These are phyloP conservation scores for Asteroscopus sphinx DNA, from an alignment of 2,888 invertebrate genomes.

Conservation along the genomic window DNA sequence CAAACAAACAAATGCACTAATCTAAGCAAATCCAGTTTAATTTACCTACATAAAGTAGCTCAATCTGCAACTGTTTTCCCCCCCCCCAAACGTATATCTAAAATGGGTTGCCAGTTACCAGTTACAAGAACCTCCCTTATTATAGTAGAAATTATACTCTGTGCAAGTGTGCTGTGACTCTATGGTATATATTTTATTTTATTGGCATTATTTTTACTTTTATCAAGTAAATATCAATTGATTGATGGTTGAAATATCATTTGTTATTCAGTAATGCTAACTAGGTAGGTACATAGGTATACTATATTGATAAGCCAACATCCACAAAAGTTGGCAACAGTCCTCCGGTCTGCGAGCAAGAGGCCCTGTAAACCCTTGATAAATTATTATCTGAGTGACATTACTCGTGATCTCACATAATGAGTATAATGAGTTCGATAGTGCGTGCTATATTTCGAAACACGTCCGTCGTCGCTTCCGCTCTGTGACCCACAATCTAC, in stretches of 20 bases:
- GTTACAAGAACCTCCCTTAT: too few relatives aligned
- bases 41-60: too few relatives aligned
- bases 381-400: constrained; percentile 70
- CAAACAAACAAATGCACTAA: too few relatives aligned
- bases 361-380: constrained; percentile 63
- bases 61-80: constrained; percentile 20
- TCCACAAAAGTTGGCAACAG: constrained; percentile 37
- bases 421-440: constrained; percentile 80
- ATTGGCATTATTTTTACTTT: too few relatives aligned
- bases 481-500: constrained; percentile 78
- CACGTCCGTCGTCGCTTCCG: constrained; percentile 83
- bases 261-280: constrained; percentile 23
- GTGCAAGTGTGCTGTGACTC: too few relatives aligned
- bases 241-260: too few relatives aligned
- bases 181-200: too few relatives aligned
- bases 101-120: constrained; percentile 29
- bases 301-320: constrained; percentile 39
- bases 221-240: too few relatives aligned
- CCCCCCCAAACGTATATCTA: background rate
- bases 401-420: constrained; percentile 74
- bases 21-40: too few relatives aligned
- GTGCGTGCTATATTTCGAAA: constrained; percentile 84
- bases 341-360: constrained; percentile 26
- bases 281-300: constrained; percentile 19
- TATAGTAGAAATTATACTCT: too few relatives aligned